Evolutionary conservation across 2,888 invertebrate genomes (phyloP), one percentile per base, ranked within the genome.

Genomic region (Pocota personata): DNA sequence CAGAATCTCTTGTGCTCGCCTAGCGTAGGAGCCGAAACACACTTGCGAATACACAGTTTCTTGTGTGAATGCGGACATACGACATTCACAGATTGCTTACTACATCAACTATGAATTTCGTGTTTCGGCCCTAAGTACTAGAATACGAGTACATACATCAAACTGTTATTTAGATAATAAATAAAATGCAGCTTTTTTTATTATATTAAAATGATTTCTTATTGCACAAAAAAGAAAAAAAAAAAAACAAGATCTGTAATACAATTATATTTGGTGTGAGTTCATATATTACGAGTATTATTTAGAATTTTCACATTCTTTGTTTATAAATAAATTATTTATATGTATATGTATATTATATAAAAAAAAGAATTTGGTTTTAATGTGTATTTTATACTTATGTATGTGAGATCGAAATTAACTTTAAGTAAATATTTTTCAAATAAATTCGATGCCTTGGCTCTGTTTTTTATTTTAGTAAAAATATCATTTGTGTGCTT

Each of bases 401-500:
- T 37, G 12, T 19, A 35, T 24, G 24, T 78, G 77, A 82, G 82
- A 82, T 82, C 77, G 7, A 82, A 82, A 77, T 24, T 40, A 62
- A 64, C 12, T 76, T 37, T 57, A 14, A 60, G 19, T 52, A 62
- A 48, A 40, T 62, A 21, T 24, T 55, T 64, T 58, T 55, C 6
- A 72, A 72, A 77, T 78, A 60, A 83, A 62, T 83, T 83, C 82
- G 82, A 78, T 83, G 77, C 64, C 40, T 37, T 40, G 64, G 57
- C 57, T 71, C 5, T 32, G 24, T 24, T 32, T 12, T 14, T n/a
- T n/a, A 37, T 57, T 16, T 67, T 10, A 55, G 16, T 19, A 40
- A 72, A 57, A 55, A 64, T 57, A 27, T 32, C 14, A 24, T 57
- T 66, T 16, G 40, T 32, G 71, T 77, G 57, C 64, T 40, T 57